A percentile compares a stretch with the other conserved stretches of the same genome.
Evolutionary conservation across 2,888 invertebrate genomes (phyloP).

Genomic region (Danaus chrysippus): DNA sequence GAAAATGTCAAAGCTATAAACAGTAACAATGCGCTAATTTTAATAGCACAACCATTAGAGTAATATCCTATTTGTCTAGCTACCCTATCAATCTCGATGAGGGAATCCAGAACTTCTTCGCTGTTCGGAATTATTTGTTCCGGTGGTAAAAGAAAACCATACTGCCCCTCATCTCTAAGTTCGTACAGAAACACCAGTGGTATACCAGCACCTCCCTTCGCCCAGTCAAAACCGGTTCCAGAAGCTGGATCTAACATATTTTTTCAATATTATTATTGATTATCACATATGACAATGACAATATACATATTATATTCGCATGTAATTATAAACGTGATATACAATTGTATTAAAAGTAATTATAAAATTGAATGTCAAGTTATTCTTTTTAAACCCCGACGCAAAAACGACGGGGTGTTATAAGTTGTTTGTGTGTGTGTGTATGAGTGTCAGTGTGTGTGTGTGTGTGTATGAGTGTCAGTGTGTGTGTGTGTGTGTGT

Average conservation of each 20-base stretch:
- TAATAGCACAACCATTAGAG: slow-evolving; percentile 30
- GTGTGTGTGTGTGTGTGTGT: too few relatives aligned
- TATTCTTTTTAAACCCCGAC: too few relatives aligned
- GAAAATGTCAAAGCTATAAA: neutral
- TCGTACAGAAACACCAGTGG: slow-evolving; percentile 78
- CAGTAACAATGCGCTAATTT: neutral
- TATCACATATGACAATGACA: slow-evolving; percentile 52
- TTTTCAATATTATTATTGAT: slow-evolving; percentile 39
- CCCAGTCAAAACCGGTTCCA: slow-evolving; percentile 77
- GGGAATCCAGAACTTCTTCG: slow-evolving; percentile 62
- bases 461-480: too few relatives aligned
- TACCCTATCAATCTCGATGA: slow-evolving; percentile 53
- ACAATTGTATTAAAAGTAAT: too few relatives aligned
- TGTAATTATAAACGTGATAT: too few relatives aligned
- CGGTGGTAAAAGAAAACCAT: slow-evolving; percentile 76
- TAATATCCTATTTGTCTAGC: slow-evolving; percentile 46
- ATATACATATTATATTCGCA: too few relatives aligned
- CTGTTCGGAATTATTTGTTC: slow-evolving; percentile 68
- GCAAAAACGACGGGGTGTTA: too few relatives aligned
- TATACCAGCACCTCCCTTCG: slow-evolving; percentile 69
- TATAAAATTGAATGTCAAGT: too few relatives aligned
- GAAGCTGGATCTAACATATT: slow-evolving; percentile 55
- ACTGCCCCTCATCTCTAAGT: slow-evolving; percentile 72
- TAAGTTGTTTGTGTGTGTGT: too few relatives aligned
- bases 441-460: too few relatives aligned